Percentiles rank a stretch among this genome's conserved stretches.
These are phyloP conservation scores for Uropsilus gracilis DNA, from an alignment of 2,113 vertebrate species.

Conservation along the genomic window DNA sequence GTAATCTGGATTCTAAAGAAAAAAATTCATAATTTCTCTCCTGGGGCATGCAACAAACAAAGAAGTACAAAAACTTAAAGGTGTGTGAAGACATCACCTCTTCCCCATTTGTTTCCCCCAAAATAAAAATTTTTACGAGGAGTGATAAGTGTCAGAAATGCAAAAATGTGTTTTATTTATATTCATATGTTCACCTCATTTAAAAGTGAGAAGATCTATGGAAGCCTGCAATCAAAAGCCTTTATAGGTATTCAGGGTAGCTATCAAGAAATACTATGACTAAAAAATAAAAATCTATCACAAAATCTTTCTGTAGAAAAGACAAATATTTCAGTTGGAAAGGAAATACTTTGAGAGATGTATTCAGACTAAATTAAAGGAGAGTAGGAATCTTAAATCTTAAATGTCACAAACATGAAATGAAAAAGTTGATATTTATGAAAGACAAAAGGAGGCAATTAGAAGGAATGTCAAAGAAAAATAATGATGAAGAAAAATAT, in stretches of 20 bases:
- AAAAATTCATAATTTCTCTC: neutral
- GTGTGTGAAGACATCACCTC: neutral
- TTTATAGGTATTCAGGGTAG: neutral
- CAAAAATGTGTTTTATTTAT: neutral
- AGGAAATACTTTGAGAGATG: conserved; percentile 35
- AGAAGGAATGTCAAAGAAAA: neutral
- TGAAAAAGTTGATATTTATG: neutral
- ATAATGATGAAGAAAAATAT: neutral
- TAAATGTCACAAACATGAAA: neutral
- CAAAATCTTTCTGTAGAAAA: neutral
- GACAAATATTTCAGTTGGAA: neutral
- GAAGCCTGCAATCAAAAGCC: neutral
- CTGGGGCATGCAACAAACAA: neutral
- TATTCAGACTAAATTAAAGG: neutral
- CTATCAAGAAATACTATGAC: neutral
- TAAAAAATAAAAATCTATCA: conserved; percentile 30
- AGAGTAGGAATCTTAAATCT: neutral
- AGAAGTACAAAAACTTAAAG: neutral
- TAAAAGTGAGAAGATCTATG: neutral
- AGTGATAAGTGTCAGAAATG: neutral
- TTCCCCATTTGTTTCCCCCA: neutral
- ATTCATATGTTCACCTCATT: neutral
- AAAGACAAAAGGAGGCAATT: neutral
- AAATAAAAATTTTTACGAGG: neutral
- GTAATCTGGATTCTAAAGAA: neutral